These are phyloP conservation scores for Microchrysa polita DNA, from an alignment of 2,888 invertebrate genomes.

Conservation along the genomic window DNA sequence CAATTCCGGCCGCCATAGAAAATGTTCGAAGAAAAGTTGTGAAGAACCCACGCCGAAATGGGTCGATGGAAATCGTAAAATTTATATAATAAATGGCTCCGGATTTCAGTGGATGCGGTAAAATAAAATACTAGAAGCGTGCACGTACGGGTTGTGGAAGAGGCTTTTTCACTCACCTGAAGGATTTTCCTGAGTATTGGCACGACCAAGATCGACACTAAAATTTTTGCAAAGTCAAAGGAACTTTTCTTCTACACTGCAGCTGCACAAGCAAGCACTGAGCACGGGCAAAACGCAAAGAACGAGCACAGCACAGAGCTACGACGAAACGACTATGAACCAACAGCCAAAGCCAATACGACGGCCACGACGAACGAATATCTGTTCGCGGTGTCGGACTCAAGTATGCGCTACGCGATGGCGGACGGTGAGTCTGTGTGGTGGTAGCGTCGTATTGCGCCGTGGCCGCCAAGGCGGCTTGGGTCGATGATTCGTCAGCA, in stretches of 20 bases:
- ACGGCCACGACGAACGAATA: background rate
- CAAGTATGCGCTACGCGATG: background rate
- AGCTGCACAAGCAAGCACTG: slow-evolving; percentile 13
- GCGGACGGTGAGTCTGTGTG: background rate
- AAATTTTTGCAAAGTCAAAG: slow-evolving; percentile 49
- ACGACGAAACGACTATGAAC: background rate
- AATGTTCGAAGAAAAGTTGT: slow-evolving; percentile 46
- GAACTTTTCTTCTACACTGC: slow-evolving; percentile 28
- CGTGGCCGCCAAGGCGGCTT: background rate
- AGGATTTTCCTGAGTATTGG: slow-evolving; percentile 57
- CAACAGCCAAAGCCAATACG: slow-evolving; percentile 17
- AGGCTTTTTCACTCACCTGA: slow-evolving; percentile 59
- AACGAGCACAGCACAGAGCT: slow-evolving; percentile 18
- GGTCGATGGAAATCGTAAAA: slow-evolving; percentile 57
- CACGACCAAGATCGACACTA: slow-evolving; percentile 55
- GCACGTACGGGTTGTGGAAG: slow-evolving; percentile 56
- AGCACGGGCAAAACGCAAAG: slow-evolving; percentile 18
- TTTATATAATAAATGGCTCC: slow-evolving; percentile 60
- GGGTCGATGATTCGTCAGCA: background rate
- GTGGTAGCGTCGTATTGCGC: background rate
- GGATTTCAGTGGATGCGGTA: slow-evolving; percentile 52
- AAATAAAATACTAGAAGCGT: slow-evolving; percentile 54
- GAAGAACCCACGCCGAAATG: slow-evolving; percentile 56
- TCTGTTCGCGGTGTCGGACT: background rate
- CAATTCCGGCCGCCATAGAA: slow-evolving; percentile 47